phyloP scores from a whole-genome alignment of 2,113 vertebrate species.

The pig (Sus scrofa) region DNA sequence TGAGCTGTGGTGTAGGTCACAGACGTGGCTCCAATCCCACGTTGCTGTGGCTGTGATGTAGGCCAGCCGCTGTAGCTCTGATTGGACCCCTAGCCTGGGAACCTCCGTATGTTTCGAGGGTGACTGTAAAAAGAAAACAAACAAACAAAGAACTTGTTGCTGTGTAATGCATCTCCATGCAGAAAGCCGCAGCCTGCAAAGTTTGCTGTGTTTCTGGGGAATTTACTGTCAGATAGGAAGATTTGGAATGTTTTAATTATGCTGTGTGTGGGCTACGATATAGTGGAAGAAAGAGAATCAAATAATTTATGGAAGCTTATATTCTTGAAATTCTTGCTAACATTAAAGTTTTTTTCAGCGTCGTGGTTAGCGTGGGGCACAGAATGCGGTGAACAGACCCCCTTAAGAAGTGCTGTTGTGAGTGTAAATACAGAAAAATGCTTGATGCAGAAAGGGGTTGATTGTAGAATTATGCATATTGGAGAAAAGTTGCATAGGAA shows the following conservation, averaged over 20 bases:
- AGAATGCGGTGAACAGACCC: neutral
- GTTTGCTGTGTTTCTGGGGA: too few species aligned
- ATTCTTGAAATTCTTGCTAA: neutral
- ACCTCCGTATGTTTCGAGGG: too few species aligned
- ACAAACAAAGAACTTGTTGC: neutral
- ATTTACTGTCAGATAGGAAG: neutral
- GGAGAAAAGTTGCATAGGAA: neutral
- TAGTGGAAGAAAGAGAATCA: neutral
- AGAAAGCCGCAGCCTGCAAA: neutral
- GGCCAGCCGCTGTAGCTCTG: too few species aligned
- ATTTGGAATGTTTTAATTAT: neutral
- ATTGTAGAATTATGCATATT: rapidly evolving
- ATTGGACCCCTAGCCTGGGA: too few species aligned
- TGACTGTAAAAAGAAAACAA: too few species aligned
- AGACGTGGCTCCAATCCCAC: too few species aligned
- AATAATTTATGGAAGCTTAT: neutral
- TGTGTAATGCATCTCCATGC: neutral
- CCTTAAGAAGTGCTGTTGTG: rapidly evolving
- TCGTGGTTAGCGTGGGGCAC: neutral
- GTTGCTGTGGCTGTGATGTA: too few species aligned
- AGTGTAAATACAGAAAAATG: neutral
- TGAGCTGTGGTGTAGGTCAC: too few species aligned
- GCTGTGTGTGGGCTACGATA: neutral
- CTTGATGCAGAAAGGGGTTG: neutral
- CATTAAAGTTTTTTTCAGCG: neutral